Evolutionary conservation across 1,140 invertebrate species (phyloP), one percentile per base, ranked within the genome.

Genomic region (Musca domestica): DNA sequence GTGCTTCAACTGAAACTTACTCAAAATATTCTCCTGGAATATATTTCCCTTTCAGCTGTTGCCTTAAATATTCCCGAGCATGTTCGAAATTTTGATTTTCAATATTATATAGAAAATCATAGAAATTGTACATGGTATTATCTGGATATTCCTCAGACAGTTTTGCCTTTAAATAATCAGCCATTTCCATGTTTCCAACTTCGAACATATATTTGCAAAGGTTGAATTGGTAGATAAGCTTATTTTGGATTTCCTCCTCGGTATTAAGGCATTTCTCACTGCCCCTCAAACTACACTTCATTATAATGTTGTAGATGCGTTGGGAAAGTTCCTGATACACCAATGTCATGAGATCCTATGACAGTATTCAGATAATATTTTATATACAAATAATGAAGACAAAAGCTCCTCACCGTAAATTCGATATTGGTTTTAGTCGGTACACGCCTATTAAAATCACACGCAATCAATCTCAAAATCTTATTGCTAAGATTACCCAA

Each of bases 401-500:
- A 5, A 14, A 64, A 19, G 4, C 14, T 6, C 3, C 49, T 58
- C 61, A 68, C 67, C 47, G 58, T 19, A 61, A 69, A 69, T 56
- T 69, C 67, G 46, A 64, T 69, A 25, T 49, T 69, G 15, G 30
- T 65, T 23, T 69, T 63, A 6, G 67, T 69, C 30, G 67, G 63
- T 17, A 65, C 15, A 17, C 49, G 27, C 14, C 25, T 23, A 48
- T 69, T 69, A 22, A 69, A 69, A 65, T 69, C 67, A 17, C 49
- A 48, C n/a, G 67, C 27, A 5, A 69, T 34, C n/a, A 69, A 22
- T 49, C 41, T 48, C 63, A 69, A 27, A 15, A 69, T 69, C 54
- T 56, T 69, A 54, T 69, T 64, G 20, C 34, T 48, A 25, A 48
- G 10, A 48, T 69, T 64, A n/a, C 46, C n/a, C 30, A 46, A 54